phyloP scores from a whole-genome alignment of 2,113 vertebrate species.

The Pongo abelii region DNA sequence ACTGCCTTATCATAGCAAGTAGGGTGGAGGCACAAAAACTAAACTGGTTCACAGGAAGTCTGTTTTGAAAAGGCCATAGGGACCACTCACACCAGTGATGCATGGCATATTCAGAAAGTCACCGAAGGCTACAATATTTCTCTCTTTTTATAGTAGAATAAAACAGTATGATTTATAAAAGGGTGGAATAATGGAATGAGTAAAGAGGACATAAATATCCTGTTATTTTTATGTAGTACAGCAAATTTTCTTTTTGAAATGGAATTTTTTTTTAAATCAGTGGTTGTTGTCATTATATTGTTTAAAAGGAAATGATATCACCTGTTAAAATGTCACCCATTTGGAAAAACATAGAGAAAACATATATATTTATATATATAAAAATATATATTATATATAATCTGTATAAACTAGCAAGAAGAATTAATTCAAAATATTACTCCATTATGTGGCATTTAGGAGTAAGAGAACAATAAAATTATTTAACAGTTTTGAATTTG shows the following conservation, averaged over 20 bases:
- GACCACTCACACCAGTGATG: neutral
- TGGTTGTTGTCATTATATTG: neutral
- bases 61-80: neutral
- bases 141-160: neutral
- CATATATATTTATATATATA: no score
- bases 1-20: neutral
- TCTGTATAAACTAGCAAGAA: neutral
- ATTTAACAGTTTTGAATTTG: neutral
- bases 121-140: neutral
- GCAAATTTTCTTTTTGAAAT: neutral
- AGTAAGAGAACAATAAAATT: neutral
- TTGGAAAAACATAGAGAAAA: conserved; percentile 43
- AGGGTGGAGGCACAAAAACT: neutral
- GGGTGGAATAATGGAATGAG: neutral
- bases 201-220: neutral
- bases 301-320: conserved; percentile 49
- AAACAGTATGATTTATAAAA: neutral
- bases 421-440: conserved; percentile 10
- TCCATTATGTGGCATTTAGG: neutral
- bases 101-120: neutral
- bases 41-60: neutral
- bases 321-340: conserved; percentile 18
- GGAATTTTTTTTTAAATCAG: neutral
- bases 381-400: neutral
- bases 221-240: neutral